These are phyloP conservation scores for Megaceryle torquata DNA, from an alignment of 2,113 vertebrate species.

Conservation along the genomic window DNA sequence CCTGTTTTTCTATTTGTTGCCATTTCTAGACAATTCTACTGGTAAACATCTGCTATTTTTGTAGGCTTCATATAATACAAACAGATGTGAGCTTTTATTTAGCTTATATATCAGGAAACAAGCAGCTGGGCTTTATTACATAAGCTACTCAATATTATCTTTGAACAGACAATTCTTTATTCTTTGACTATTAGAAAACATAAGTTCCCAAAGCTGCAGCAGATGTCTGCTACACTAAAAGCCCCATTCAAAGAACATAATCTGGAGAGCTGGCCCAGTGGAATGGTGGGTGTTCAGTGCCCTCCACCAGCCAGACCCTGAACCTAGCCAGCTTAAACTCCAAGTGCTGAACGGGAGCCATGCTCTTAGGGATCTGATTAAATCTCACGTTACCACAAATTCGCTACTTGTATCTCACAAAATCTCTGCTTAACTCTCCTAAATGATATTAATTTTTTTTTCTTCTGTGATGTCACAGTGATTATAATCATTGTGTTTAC, in stretches of 20 bases:
- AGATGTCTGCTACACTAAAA: conserved; percentile 58
- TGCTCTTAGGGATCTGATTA: background rate
- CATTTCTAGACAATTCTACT: conserved; percentile 52
- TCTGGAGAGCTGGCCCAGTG: background rate
- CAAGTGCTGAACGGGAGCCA: background rate
- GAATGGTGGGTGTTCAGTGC: background rate
- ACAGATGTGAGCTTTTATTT: conserved; percentile 75
- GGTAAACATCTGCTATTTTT: conserved; percentile 74
- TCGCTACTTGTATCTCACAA: background rate
- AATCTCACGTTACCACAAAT: background rate
- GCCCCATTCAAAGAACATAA: conserved; percentile 8
- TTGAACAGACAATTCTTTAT: conserved; percentile 75
- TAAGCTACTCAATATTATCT: conserved; percentile 69
- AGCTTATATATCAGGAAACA: conserved; percentile 68
- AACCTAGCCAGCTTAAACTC: background rate
- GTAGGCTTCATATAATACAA: conserved; percentile 58
- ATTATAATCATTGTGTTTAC: background rate
- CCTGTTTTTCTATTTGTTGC: conserved; percentile 58
- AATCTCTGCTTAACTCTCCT: background rate
- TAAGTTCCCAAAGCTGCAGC: conserved; percentile 66
- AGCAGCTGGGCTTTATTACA: conserved; percentile 72
- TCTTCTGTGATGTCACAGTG: background rate
- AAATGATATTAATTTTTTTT: too few relatives aligned
- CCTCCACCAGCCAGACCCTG: background rate
- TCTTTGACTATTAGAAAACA: conserved; percentile 66